Evolutionary conservation across 2,113 vertebrate genomes (phyloP), one percentile per base, ranked within the genome.

Genomic region (Myiagra hebetior): DNA sequence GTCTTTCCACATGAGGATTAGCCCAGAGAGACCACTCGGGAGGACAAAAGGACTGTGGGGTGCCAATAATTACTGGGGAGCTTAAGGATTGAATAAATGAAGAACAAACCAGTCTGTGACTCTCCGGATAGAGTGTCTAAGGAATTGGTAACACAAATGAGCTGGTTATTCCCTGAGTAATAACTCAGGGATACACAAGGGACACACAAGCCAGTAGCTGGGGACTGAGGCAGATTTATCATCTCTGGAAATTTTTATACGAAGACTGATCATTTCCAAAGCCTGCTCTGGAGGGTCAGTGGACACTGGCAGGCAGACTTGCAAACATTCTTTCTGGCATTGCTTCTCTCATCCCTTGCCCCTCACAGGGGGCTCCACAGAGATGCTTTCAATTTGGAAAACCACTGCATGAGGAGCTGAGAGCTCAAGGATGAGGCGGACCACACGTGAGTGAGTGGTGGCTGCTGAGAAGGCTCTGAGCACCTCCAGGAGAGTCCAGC

Each of bases 371-470:
- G 4, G 24, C 18, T 63, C 37, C 35, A 39, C 28, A 35, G 3
- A 50, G 21, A 39, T 42, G 46, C 30, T 52, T 88, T 47, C 55
- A 56, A 24, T 46, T 27, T 60, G 46, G 39, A 37, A 87, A 52
- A 39, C 15, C 27, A 47, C 4, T 10, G 24, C 14, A 9, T 0
- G 37, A 76, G 53, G 30, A 62, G 44, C 2, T 9, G 41, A 33
- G n/a, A 85, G 37, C 37, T 20, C 22, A 24, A 23, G 50, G 50
- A 63, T 33, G 39, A 83, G 41, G 62, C 1, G 3, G 44, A 77
- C 37, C 24, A 18, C 18, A 41, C 0, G 2, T 47, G 69, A 85
- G 62, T 17, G 7, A 69, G 62, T 7, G 0, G 1, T 19, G 69
- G 55, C 59, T 78, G 81, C 70, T 7, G 33, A 35, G 33, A 37